phyloP scores from a whole-genome alignment of 1,140 invertebrate species.

The Venturia canescens region DNA sequence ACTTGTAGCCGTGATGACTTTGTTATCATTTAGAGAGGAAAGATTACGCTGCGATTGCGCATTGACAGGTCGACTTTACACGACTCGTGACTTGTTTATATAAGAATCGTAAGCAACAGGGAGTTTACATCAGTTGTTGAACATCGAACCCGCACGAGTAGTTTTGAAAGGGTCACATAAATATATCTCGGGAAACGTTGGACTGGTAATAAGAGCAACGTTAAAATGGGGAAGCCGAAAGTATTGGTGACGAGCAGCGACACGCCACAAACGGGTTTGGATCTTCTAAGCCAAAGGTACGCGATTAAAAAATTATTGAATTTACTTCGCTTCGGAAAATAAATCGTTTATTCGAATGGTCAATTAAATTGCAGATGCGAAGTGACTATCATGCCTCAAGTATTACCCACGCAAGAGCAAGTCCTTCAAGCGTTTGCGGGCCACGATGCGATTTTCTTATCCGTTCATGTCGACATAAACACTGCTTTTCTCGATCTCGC shows the following conservation, averaged over 20 bases:
- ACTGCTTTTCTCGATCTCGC: constrained; percentile 66
- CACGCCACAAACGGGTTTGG: constrained; percentile 68
- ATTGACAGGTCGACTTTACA: constrained; percentile 12
- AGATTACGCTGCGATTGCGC: constrained; percentile 30
- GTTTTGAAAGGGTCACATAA: not conserved
- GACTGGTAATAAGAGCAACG: not conserved
- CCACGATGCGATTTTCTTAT: constrained; percentile 67
- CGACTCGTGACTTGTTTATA: constrained; percentile 13
- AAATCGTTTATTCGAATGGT: not conserved
- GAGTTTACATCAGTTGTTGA: constrained; percentile 8
- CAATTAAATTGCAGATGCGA: constrained; percentile 61
- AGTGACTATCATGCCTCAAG: constrained; percentile 63
- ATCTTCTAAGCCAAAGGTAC: constrained; percentile 65
- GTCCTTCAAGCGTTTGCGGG: constrained; percentile 64
- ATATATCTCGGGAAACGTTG: not conserved
- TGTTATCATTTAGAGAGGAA: not conserved
- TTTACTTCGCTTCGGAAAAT: not conserved
- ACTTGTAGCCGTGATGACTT: constrained; percentile 13
- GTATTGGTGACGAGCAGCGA: constrained; percentile 75
- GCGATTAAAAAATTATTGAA: constrained; percentile 25
- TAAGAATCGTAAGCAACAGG: not conserved
- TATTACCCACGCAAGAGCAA: constrained; percentile 51
- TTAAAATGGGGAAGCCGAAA: constrained; percentile 62
- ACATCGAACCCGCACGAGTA: not conserved
- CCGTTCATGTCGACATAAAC: constrained; percentile 60